These are phyloP conservation scores for Vireo altiloquus DNA, from an alignment of 2,113 vertebrate species.

Conservation along the genomic window DNA sequence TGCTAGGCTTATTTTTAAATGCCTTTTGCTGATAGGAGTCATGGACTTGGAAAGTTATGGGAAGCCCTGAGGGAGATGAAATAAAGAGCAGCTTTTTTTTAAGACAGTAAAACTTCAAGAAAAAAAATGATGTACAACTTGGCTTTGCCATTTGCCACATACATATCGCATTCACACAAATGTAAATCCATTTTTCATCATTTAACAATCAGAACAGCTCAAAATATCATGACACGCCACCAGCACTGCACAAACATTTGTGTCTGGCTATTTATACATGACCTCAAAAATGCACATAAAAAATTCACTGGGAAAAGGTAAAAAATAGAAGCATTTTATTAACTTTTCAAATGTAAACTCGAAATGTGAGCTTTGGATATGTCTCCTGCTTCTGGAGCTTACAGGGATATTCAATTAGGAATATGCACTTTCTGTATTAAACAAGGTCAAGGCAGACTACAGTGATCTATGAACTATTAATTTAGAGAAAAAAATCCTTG, in stretches of 20 bases:
- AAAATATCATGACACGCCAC: neutral
- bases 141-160: neutral
- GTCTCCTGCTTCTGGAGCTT: neutral
- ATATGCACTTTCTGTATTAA: neutral
- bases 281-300: slow-evolving; percentile 26
- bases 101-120: neutral
- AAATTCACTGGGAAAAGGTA: neutral
- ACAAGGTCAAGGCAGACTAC: neutral
- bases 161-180: neutral
- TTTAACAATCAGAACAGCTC: neutral
- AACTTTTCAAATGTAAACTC: neutral
- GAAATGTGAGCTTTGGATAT: neutral
- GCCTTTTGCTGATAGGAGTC: neutral
- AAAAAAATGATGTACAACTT: neutral
- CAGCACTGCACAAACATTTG: neutral
- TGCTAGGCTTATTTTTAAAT: neutral
- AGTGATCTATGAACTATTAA: neutral
- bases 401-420: neutral
- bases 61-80: neutral
- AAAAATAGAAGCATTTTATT: slow-evolving; percentile 23
- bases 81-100: neutral
- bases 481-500: neutral
- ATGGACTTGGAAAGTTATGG: neutral
- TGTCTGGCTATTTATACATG: neutral
- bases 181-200: neutral